Evolutionary conservation across 2,113 vertebrate species (phyloP), one percentile per base, ranked within the genome.

Genomic region (Fulmarus glacialis): DNA sequence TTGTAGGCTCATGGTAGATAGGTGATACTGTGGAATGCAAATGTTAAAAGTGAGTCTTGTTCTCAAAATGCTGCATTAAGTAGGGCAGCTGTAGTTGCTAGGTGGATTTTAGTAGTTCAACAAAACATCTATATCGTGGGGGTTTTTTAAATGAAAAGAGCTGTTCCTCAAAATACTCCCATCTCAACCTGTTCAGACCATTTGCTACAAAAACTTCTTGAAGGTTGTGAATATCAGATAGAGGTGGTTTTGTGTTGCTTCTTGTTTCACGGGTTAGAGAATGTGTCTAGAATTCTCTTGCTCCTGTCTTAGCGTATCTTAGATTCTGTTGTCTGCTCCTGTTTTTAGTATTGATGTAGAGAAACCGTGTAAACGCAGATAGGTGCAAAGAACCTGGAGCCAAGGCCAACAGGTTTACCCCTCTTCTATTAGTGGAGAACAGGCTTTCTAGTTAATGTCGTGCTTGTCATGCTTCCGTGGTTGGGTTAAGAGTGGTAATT

Each of bases 1-100:
- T 8, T 12, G 40, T 22, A 32, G 56, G 21, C 18, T 21, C 10
- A 3, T 3, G 11, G 6, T 7, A 0, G 12, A 2, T 7, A 0
- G 50, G 30, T 3, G n/a, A 21, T 15, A 5, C 2, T 2, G 53
- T 22, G 14, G 19, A 13, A 9, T 0, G 70, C 50, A 3, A 9
- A 2, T 11, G 53, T 24, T 36, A 62, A 3, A 23, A 32, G 12
- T 3, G 0, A 45, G 67, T 6, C 36, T n/a, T 34, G 12, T 53
- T n/a, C 15, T 53, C 15, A 4, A 20, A 14, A 8, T 7, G 38
- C 32, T 26, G 36, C 11, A 0, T 5, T 34, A 43, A 68, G 9
- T 23, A 29, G 50, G 68, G 52, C 56, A 16, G 34, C 32, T 1
- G 48, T 12, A 55, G 24, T 16, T n/a, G 26, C 53, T 6, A 13